A percentile compares a stretch with the other conserved stretches of the same genome.
These are phyloP conservation scores for Neopipo cinnamomea DNA, from an alignment of 2,113 vertebrate species.

Conservation along the genomic window DNA sequence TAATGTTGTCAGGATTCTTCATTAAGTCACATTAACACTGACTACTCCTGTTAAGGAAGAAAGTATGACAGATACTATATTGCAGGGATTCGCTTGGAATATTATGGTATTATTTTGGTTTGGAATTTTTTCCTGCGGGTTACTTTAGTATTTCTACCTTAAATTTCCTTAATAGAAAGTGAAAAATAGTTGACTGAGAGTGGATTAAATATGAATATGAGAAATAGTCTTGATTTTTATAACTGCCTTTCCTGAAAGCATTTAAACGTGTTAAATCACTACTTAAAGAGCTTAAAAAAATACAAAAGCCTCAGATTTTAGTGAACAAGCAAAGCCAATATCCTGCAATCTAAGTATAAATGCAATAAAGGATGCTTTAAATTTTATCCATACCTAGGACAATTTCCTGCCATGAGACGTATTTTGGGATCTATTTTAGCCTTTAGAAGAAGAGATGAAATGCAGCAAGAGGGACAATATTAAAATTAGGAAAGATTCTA, in stretches of 20 bases:
- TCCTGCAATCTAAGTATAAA: neutral
- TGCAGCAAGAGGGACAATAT: neutral
- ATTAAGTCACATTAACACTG: neutral
- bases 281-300: neutral
- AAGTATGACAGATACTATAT: neutral
- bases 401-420: neutral
- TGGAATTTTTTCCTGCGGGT: neutral
- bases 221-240: neutral
- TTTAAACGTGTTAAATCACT: neutral
- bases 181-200: neutral
- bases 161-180: neutral
- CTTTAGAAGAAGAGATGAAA: neutral
- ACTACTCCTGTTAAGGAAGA: neutral
- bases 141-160: neutral
- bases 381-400: neutral
- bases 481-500: neutral
- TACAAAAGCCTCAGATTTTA: neutral
- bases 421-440: neutral
- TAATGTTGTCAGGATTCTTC: constrained; percentile 14
- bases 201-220: neutral
- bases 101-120: neutral
- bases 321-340: neutral
- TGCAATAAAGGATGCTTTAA: neutral
- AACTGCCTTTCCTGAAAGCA: neutral
- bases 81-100: neutral